A percentile compares a stretch with the other conserved stretches of the same genome.
Evolutionary conservation across 1,140 invertebrate species (phyloP).

Genomic region (Pseudomyrmex pallidus): DNA sequence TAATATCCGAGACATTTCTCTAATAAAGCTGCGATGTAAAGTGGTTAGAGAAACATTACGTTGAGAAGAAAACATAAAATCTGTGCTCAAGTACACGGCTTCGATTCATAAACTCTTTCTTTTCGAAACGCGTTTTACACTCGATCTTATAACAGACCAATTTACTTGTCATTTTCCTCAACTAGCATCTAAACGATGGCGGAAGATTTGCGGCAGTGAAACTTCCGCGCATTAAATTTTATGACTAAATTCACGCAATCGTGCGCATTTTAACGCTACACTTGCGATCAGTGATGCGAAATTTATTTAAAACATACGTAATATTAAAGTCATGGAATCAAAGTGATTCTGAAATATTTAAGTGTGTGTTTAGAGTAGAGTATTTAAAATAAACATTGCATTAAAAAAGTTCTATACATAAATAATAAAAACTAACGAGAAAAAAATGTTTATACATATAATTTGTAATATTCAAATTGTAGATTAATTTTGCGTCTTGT

Average conservation of each 20-base stretch:
- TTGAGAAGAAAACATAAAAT: conserved; percentile 14
- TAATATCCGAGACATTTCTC: neutral
- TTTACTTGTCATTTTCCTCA: conserved; percentile 13
- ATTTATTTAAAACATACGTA: too few relatives aligned
- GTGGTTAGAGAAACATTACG: conserved; percentile 12
- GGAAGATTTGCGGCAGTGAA: conserved; percentile 9
- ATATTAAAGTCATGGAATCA: too few relatives aligned
- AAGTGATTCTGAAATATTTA: too few relatives aligned
- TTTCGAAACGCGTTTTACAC: neutral
- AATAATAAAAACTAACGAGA: neutral
- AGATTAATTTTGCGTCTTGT: neutral
- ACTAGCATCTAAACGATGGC: neutral
- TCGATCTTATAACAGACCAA: conserved; percentile 10
- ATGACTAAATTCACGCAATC: neutral
- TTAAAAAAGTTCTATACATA: neutral
- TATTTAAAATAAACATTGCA: too few relatives aligned
- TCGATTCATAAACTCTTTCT: neutral
- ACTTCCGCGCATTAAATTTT: conserved; percentile 1
- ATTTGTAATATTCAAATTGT: neutral
- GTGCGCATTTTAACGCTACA: too few relatives aligned
- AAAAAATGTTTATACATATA: neutral
- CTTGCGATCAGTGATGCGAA: neutral
- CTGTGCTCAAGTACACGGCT: neutral
- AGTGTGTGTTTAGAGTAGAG: too few relatives aligned
- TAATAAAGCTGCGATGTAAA: conserved; percentile 2